phyloP scores from a whole-genome alignment of 2,113 vertebrate species.

The Antigone vipio region DNA sequence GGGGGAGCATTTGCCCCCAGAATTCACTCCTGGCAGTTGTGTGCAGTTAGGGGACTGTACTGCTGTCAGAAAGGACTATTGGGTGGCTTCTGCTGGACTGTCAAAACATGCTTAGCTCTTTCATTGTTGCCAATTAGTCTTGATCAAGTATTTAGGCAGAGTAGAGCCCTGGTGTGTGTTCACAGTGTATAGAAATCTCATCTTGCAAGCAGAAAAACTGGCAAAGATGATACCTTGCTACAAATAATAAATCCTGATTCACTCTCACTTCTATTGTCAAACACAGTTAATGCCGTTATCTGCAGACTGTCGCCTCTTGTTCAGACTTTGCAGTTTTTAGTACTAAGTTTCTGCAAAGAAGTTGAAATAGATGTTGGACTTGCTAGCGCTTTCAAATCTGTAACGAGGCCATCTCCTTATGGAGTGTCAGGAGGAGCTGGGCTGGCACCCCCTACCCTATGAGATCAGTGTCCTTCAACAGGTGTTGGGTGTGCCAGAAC shows the following conservation, averaged over 20 bases:
- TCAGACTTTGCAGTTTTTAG: not conserved
- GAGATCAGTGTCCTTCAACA: conserved; percentile 14
- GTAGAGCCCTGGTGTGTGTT: not conserved
- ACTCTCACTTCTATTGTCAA: not conserved
- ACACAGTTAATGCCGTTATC: not conserved
- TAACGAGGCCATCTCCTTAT: not conserved
- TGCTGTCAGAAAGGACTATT: not conserved
- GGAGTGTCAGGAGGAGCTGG: not conserved
- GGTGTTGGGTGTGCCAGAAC: conserved; percentile 31
- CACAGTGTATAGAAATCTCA: not conserved
- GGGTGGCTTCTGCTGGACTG: not conserved
- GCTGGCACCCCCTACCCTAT: not conserved
- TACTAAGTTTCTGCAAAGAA: not conserved
- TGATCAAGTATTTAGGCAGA: not conserved
- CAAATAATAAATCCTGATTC: not conserved
- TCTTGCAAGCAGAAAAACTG: not conserved
- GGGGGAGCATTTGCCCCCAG: not conserved
- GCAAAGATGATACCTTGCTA: not conserved
- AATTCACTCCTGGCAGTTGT: not conserved
- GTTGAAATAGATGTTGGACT: not conserved
- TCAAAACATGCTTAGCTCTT: not conserved
- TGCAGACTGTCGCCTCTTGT: not conserved
- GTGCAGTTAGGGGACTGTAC: not conserved
- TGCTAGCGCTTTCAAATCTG: not conserved
- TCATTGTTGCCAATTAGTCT: not conserved